phyloP scores from a whole-genome alignment of 1,140 invertebrate genomes.

The Trigoniulus corallinus region DNA sequence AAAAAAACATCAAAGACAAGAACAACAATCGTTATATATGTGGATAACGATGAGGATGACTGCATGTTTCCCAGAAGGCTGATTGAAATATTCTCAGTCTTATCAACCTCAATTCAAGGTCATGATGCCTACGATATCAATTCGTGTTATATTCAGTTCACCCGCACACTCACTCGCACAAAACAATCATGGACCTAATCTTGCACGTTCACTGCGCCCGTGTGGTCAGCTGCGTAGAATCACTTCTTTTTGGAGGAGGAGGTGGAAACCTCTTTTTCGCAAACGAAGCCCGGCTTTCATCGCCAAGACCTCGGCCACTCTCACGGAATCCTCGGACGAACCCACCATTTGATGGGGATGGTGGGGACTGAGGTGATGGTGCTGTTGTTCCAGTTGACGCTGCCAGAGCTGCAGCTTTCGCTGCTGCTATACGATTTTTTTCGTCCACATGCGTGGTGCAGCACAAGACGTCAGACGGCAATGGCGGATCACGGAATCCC shows the following conservation, averaged over 20 bases:
- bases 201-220: not conserved
- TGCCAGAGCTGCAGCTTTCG: conserved; percentile 41
- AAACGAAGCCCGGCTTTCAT: conserved; percentile 38
- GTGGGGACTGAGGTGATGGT: conserved; percentile 47
- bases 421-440: not conserved
- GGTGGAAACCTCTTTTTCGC: conserved; percentile 47
- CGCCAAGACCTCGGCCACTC: conserved; percentile 17
- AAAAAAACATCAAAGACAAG: too few species aligned
- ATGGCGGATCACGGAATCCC: conserved; percentile 45
- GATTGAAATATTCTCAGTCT: not conserved
- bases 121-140: not conserved
- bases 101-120: not conserved
- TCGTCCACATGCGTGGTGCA: conserved; percentile 7
- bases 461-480: conserved; percentile 9
- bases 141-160: not conserved
- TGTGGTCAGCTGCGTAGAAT: conserved; percentile 50
- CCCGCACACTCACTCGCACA: not conserved
- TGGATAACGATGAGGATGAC: too few species aligned
- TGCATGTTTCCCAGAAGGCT: too few species aligned
- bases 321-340: conserved; percentile 29
- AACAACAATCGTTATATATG: too few species aligned
- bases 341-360: conserved; percentile 16
- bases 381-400: conserved; percentile 61
- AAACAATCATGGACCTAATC: too few species aligned
- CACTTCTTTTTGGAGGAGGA: conserved; percentile 56